phyloP scores from a whole-genome alignment of 2,888 invertebrate genomes.

The Gortyna flavago region DNA sequence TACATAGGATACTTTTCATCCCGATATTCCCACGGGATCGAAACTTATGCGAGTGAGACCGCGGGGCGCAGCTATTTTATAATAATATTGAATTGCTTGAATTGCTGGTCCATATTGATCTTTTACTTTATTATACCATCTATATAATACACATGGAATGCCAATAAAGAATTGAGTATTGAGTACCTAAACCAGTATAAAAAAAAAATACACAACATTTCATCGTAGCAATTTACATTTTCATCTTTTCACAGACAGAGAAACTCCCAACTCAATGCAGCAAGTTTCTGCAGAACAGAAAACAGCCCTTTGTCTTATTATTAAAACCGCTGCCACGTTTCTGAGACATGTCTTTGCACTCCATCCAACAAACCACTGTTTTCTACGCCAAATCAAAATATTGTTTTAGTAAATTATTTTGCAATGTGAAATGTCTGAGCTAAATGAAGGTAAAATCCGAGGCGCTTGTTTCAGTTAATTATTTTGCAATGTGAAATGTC shows the following conservation, averaged over 20 bases:
- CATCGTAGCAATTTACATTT: background rate
- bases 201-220: background rate
- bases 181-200: background rate
- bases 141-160: too few species aligned
- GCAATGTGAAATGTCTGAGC: conserved; percentile 4
- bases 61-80: too few species aligned
- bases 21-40: too few species aligned
- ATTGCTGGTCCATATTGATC: too few species aligned
- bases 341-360: conserved; percentile 39
- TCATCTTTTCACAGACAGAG: background rate
- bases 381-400: conserved; percentile 6
- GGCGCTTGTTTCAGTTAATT: conserved; percentile 30
- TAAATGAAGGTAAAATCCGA: background rate
- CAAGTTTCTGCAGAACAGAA: conserved; percentile 8
- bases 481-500: conserved; percentile 10
- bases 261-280: conserved; percentile 27
- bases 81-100: too few species aligned
- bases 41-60: too few species aligned
- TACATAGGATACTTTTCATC: too few species aligned
- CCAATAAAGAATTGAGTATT: too few species aligned
- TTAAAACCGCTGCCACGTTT: conserved; percentile 11
- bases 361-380: conserved; percentile 16
- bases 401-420: conserved; percentile 31
- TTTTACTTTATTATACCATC: too few species aligned
- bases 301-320: conserved; percentile 14